phyloP scores from a whole-genome alignment of 2,113 vertebrate species.

The Carassius auratus region DNA sequence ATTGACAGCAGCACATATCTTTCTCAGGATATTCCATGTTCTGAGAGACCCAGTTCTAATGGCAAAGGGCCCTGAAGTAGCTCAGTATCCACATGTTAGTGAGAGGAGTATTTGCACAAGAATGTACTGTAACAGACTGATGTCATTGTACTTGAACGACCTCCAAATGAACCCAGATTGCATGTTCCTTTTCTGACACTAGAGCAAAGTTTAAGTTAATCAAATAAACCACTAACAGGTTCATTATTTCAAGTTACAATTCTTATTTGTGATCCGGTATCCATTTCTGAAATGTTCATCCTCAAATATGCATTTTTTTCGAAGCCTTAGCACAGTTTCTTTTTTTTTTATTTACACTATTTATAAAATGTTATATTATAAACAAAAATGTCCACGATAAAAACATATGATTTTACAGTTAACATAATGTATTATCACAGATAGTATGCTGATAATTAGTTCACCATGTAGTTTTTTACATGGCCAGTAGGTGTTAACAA shows the following conservation, averaged over 20 bases:
- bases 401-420: background rate
- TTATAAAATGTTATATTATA: background rate
- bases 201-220: conserved; percentile 23
- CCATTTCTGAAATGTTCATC: background rate
- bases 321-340: background rate
- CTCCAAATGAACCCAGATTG: background rate
- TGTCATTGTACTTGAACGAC: conserved; percentile 47
- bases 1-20: background rate
- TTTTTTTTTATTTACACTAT: no score
- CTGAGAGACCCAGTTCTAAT: background rate
- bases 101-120: conserved; percentile 38
- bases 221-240: conserved; percentile 27
- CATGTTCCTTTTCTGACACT: conserved; percentile 8
- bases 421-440: background rate
- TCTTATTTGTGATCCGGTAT: background rate
- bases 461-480: background rate
- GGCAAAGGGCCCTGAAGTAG: background rate
- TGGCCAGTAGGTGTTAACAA: background rate
- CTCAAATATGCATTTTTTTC: background rate
- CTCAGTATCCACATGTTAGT: background rate
- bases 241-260: background rate
- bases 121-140: conserved; percentile 54
- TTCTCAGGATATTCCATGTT: background rate
- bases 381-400: background rate
- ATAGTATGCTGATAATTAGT: no score